Base-by-base conservation (phyloP, 2,888 invertebrate species). In the Melangyna quadrimaculata region DNA sequence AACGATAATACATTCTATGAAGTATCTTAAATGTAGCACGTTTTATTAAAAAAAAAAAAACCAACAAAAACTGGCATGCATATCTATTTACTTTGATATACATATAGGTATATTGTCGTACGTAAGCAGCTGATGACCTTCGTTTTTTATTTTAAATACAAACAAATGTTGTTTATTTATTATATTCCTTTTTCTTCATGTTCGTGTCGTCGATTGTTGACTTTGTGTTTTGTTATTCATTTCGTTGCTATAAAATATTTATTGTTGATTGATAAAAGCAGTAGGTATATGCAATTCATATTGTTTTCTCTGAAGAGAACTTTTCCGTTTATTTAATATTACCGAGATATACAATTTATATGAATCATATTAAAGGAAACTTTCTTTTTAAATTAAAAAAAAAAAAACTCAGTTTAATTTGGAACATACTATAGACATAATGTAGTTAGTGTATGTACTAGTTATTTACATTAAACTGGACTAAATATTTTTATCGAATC, bases 91-190 rank as follows among this genome's bases (percentile, higher is more conserved):
- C n/a, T n/a, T n/a, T n/a, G n/a, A n/a, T 19, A 8, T 17, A n/a
- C 4, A 43, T 40, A 12, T 43, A 43, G 2, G 43, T 17, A 40
- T 6, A 17, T 43, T 3, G 7, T 9, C 29, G 2, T 35, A 40
- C 69, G 37, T 81, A 72, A 67, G 48, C 67, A 82, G 53, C 67
- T 59, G 61, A 69, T 51, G 82, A 74, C 82, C 82, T 83, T 83
- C 73, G 70, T 57, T 63, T 45, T 43, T 78, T 59, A 14, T 59
- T 14, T 35, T 19, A 1, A 57, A 32, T 19, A 19, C 12, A 73
- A 45, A 69, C 43, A 73, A 65, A 19, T 45, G 17, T 37, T 59
- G 40, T 67, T 79, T 71, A 29, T 61, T 67, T 65, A 53, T 40
- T 61, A 27, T 65, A 48, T 67, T 67, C 57, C 24, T 51, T 53